Conservation (phyloP, 2,888 invertebrate species). For the Tetranychus piercei region DNA sequence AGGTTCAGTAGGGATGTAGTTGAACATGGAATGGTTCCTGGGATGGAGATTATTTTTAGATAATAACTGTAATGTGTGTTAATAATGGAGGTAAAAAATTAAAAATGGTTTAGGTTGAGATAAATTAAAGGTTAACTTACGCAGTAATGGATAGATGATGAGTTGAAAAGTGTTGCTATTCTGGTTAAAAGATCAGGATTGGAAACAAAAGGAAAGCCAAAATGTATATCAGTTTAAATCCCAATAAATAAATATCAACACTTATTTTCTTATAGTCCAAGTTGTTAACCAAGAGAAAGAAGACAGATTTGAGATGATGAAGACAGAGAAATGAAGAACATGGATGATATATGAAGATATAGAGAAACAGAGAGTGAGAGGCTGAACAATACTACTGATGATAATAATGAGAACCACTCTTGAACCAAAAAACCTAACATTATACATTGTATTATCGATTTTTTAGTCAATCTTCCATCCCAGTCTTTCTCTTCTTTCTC, state of each 20-base stretch:
- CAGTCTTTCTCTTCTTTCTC: background rate
- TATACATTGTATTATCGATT: background rate
- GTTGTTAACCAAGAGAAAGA: no score
- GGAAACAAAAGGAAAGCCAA: background rate
- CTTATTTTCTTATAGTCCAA: background rate
- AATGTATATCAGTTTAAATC: background rate
- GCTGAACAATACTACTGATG: background rate
- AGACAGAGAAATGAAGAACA: background rate
- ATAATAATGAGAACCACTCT: background rate
- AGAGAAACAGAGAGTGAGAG: background rate
- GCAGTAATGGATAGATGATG: background rate
- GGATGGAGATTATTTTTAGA: conserved; percentile 1
- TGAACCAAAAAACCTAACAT: background rate
- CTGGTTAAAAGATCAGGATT: background rate
- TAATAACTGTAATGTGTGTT: background rate
- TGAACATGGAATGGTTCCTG: background rate
- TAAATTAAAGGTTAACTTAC: no score
- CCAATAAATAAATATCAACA: background rate
- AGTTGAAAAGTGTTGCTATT: background rate
- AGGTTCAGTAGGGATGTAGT: background rate
- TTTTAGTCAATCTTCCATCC: background rate
- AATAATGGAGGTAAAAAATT: no score
- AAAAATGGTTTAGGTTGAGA: no score
- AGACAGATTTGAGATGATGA: no score
- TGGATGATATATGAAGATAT: background rate